Conservation (phyloP, 2,797 vertebrate species). For the Lemur catta region DNA sequence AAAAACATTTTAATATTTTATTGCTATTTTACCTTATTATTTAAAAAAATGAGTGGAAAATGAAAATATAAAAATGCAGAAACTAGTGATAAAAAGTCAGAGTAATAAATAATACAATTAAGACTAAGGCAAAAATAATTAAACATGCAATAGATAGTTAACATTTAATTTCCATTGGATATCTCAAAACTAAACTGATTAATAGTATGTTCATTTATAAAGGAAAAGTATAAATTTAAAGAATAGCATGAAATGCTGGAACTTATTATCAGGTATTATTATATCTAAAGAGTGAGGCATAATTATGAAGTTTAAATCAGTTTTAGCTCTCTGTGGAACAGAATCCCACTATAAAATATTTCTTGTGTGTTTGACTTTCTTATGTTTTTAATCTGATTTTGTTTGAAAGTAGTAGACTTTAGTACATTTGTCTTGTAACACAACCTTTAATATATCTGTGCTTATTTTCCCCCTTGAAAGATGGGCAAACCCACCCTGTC, state of each 20-base stretch:
- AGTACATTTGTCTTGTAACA: not conserved
- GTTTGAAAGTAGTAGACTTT: not conserved
- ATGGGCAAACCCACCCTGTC: not conserved
- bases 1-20: constrained; percentile 33
- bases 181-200: not conserved
- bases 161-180: not conserved
- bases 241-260: not conserved
- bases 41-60: constrained; percentile 1
- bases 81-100: not conserved
- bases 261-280: not conserved
- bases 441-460: not conserved
- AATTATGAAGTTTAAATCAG: not conserved
- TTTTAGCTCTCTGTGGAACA: not conserved
- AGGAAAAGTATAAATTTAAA: constrained; percentile 2
- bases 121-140: not conserved
- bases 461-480: not conserved
- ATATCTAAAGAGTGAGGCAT: not conserved
- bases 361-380: not conserved
- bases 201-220: not conserved
- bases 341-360: not conserved
- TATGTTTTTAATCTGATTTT: constrained; percentile 35
- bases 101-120: not conserved
- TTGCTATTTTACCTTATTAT: not conserved
- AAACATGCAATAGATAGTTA: not conserved
- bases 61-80: constrained; percentile 21